A percentile compares a stretch with the other conserved stretches of the same genome.
These are phyloP conservation scores for Drosophila tani DNA, from an alignment of 1,140 invertebrate species.

Conservation along the genomic window DNA sequence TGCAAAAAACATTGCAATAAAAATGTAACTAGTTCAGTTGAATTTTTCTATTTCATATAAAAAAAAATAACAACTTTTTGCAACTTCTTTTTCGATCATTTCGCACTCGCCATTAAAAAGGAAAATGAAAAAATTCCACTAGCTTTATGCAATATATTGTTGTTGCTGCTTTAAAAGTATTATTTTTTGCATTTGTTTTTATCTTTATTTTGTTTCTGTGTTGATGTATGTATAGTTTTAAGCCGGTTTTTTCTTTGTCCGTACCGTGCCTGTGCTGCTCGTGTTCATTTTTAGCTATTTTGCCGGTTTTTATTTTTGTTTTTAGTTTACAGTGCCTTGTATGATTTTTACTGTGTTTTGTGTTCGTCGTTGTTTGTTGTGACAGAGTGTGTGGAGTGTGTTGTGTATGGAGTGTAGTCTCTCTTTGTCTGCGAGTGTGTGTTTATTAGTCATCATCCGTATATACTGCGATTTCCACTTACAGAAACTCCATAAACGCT, in stretches of 20 bases:
- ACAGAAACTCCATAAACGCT: constrained; percentile 60
- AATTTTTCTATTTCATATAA: background rate
- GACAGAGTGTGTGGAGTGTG: constrained; percentile 1
- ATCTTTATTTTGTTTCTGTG: constrained; percentile 13
- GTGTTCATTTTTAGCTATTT: constrained; percentile 67
- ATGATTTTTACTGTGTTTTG: constrained; percentile 35
- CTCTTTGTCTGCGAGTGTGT: constrained; percentile 30
- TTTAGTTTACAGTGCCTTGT: constrained; percentile 23
- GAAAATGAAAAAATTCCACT: constrained; percentile 14
- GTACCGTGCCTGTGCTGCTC: background rate
- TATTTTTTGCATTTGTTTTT: constrained; percentile 37
- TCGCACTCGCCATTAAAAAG: constrained; percentile 8
- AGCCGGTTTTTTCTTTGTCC: constrained; percentile 81
- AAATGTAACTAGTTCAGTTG: background rate
- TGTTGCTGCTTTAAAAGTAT: constrained; percentile 7
- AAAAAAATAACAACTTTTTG: constrained; percentile 2
- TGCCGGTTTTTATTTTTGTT: constrained; percentile 69
- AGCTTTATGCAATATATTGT: constrained; percentile 21
- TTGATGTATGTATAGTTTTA: constrained; percentile 33
- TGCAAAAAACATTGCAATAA: background rate
- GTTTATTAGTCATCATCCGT: constrained; percentile 70
- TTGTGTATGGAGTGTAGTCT: constrained; percentile 15
- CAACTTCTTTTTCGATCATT: constrained; percentile 10
- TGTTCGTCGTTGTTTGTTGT: constrained; percentile 54
- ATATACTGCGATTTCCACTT: constrained; percentile 49